Conservation (phyloP, 2,797 vertebrate genomes). For the Fistularia tabacaria region DNA sequence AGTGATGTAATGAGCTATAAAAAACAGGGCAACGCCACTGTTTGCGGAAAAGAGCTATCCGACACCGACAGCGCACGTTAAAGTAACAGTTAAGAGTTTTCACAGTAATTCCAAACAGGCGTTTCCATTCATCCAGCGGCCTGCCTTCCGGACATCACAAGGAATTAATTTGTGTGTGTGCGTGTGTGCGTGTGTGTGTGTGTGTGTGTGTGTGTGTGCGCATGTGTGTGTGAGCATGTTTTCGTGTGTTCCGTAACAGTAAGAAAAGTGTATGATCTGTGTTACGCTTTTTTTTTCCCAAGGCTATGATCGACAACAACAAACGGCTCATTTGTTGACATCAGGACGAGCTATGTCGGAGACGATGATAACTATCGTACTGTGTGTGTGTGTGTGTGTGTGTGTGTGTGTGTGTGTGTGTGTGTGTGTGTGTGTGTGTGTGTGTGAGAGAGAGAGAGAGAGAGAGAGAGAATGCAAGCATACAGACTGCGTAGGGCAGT, state of each 20-base stretch:
- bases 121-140: no score
- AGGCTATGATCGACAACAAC: constrained; percentile 26
- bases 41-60: no score
- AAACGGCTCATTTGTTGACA: constrained; percentile 43
- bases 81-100: no score
- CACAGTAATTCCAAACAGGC: no score
- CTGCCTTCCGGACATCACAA: no score
- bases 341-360: constrained; percentile 13
- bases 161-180: background rate
- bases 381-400: constrained; percentile 8
- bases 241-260: background rate
- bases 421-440: constrained; percentile 7
- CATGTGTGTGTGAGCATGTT: constrained; percentile 1
- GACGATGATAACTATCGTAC: constrained; percentile 34
- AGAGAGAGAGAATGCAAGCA: background rate
- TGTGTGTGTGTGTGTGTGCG: constrained; percentile 4
- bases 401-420: constrained; percentile 14
- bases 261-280: constrained; percentile 15
- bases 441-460: constrained; percentile 9
- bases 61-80: no score
- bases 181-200: background rate
- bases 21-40: no score
- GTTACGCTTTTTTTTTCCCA: constrained; percentile 15
- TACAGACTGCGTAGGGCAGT: constrained; percentile 5
- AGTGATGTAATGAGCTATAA: no score